These are phyloP conservation scores for Graptemys geographica DNA, from an alignment of 2,797 vertebrate species.

Conservation along the genomic window DNA sequence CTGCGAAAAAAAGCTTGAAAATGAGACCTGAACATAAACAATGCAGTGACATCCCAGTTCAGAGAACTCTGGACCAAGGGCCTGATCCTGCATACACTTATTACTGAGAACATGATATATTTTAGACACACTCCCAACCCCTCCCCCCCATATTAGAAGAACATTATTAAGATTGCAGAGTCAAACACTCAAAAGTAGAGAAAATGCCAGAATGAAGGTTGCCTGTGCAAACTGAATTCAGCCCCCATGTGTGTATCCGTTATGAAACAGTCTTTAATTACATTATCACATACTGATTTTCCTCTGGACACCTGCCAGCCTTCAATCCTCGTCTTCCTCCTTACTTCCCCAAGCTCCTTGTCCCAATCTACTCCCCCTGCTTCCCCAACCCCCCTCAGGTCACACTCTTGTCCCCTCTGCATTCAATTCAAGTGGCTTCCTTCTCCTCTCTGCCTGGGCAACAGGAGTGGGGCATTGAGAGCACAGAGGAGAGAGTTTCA, in stretches of 20 bases:
- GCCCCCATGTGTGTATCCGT: not conserved
- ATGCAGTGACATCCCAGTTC: not conserved
- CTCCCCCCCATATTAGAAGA: not conserved
- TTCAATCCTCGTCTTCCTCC: not conserved
- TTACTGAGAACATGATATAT: not conserved
- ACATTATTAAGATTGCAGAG: not conserved
- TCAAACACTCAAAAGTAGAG: not conserved
- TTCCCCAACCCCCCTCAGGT: not conserved
- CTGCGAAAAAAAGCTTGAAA: not conserved
- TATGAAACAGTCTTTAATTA: not conserved
- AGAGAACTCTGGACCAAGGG: not conserved
- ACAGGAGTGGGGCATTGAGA: not conserved
- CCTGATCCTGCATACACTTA: not conserved
- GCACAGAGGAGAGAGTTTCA: not conserved
- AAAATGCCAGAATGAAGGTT: not conserved
- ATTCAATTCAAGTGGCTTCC: not conserved
- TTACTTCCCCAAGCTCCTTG: not conserved
- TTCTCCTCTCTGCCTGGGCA: not conserved
- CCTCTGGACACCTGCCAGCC: not conserved
- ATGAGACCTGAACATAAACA: not conserved
- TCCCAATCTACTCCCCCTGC: not conserved
- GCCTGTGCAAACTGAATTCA: not conserved
- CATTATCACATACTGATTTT: not conserved
- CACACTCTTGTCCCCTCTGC: not conserved
- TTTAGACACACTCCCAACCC: not conserved